A percentile compares a stretch with the other conserved stretches of the same genome.
These are phyloP conservation scores for Proterorhinus semilunaris DNA, from an alignment of 2,113 vertebrate species.

Conservation along the genomic window DNA sequence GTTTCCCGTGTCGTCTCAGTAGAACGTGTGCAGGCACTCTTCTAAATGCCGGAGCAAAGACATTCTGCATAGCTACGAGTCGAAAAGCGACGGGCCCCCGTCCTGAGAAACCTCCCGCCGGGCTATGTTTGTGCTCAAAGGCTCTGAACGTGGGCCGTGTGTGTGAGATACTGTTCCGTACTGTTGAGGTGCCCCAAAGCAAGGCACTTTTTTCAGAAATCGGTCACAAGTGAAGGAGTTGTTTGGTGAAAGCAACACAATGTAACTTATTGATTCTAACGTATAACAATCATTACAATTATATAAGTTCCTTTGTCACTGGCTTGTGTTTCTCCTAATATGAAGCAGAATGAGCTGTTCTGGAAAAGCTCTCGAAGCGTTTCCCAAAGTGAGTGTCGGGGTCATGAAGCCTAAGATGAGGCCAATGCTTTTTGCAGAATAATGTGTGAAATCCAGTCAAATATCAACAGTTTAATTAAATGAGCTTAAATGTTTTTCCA, in stretches of 20 bases:
- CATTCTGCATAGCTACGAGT: conserved; percentile 39
- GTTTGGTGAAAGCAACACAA: not conserved
- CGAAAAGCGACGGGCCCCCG: conserved; percentile 18
- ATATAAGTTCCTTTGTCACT: no score
- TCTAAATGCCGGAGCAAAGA: conserved; percentile 6
- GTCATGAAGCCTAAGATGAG: no score
- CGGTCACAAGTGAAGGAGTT: not conserved
- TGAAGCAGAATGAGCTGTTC: no score
- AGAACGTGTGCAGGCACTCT: conserved; percentile 7
- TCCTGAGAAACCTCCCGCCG: conserved; percentile 20
- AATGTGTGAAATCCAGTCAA: no score
- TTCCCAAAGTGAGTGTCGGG: no score
- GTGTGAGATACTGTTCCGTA: no score
- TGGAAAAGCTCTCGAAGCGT: no score
- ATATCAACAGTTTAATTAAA: no score
- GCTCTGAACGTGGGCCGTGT: no score
- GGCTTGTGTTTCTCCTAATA: no score
- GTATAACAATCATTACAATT: not conserved
- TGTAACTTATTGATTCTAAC: not conserved
- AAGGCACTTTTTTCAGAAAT: conserved; percentile 50
- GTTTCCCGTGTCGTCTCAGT: conserved; percentile 18
- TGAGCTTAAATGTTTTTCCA: no score
- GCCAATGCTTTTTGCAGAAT: no score
- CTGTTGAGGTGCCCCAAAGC: conserved; percentile 24
- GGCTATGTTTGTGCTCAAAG: conserved; percentile 29